Conservation (phyloP, 2,888 invertebrate genomes). For the Polydrusus tereticollis region DNA sequence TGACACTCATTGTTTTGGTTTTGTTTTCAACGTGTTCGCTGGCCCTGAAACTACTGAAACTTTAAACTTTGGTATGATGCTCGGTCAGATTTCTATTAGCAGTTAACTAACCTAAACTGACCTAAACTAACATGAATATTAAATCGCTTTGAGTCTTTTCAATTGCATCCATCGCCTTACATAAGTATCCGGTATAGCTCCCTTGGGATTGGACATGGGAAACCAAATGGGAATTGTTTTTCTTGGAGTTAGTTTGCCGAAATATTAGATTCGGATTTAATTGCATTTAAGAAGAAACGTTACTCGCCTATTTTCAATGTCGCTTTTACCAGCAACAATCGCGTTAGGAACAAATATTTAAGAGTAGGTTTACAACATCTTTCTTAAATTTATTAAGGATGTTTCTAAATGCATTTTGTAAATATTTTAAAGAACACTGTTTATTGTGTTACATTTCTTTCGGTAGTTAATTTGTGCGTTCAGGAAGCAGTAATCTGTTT, state of each 20-base stretch:
- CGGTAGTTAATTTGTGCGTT: conserved; percentile 27
- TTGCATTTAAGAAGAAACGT: neutral
- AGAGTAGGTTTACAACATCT: neutral
- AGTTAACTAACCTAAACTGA: conserved; percentile 28
- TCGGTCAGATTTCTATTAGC: conserved; percentile 26
- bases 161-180: conserved; percentile 23
- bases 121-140: conserved; percentile 22
- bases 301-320: neutral
- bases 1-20: conserved; percentile 27
- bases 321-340: neutral
- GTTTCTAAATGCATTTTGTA: conserved; percentile 2
- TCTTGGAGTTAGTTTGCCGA: neutral
- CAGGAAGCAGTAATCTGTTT: conserved; percentile 28
- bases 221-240: conserved; percentile 4
- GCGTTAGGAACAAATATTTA: neutral
- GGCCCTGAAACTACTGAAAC: conserved; percentile 7
- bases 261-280: conserved; percentile 10
- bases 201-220: conserved; percentile 18
- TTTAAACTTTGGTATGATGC: conserved; percentile 10
- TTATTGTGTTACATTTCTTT: conserved; percentile 31
- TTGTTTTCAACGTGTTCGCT: conserved; percentile 5
- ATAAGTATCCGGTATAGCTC: conserved; percentile 28
- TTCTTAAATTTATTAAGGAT: neutral
- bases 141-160: conserved; percentile 21
- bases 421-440: conserved; percentile 24